Conservation (phyloP, 2,888 invertebrate species). For the Alloplasta piceator region DNA sequence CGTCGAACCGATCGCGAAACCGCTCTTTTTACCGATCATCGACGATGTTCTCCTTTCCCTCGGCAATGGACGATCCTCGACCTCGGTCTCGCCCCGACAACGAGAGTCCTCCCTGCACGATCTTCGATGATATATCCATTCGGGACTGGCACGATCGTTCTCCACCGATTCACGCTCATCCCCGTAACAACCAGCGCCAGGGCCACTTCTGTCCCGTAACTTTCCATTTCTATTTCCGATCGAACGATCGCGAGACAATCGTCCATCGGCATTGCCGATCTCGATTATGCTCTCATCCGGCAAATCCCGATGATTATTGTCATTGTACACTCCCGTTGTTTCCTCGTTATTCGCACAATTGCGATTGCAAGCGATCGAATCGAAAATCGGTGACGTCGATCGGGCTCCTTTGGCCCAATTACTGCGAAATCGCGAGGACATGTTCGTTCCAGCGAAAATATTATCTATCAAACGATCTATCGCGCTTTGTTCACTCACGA, state of each 20-base stretch:
- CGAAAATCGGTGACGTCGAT: slow-evolving; percentile 60
- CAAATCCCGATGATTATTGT: slow-evolving; percentile 4
- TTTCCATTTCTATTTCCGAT: slow-evolving; percentile 59
- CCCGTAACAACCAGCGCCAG: slow-evolving; percentile 42
- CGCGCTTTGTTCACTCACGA: too few relatives aligned
- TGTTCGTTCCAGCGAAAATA: slow-evolving; percentile 61
- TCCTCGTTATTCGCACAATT: slow-evolving; percentile 32
- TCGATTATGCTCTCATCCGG: slow-evolving; percentile 2
- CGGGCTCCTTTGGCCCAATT: slow-evolving; percentile 71
- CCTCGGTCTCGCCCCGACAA: slow-evolving; percentile 48
- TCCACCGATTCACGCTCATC: slow-evolving; percentile 52
- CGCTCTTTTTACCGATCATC: slow-evolving; percentile 30
- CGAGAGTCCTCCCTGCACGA: slow-evolving; percentile 49
- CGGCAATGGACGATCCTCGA: slow-evolving; percentile 43
- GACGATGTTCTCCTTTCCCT: slow-evolving; percentile 57
- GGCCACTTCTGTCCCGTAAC: slow-evolving; percentile 39
- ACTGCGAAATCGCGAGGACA: slow-evolving; percentile 78
- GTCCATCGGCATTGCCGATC: slow-evolving; percentile 14
- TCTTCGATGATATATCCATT: slow-evolving; percentile 37
- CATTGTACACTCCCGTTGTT: slow-evolving; percentile 12
- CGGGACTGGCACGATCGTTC: slow-evolving; percentile 41
- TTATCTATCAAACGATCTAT: neutral
- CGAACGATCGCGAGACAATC: slow-evolving; percentile 33
- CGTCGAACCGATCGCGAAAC: slow-evolving; percentile 23
- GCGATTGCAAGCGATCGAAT: slow-evolving; percentile 19